These are phyloP conservation scores for Taphrorychus bicolor DNA, from an alignment of 2,888 invertebrate genomes.

Conservation along the genomic window DNA sequence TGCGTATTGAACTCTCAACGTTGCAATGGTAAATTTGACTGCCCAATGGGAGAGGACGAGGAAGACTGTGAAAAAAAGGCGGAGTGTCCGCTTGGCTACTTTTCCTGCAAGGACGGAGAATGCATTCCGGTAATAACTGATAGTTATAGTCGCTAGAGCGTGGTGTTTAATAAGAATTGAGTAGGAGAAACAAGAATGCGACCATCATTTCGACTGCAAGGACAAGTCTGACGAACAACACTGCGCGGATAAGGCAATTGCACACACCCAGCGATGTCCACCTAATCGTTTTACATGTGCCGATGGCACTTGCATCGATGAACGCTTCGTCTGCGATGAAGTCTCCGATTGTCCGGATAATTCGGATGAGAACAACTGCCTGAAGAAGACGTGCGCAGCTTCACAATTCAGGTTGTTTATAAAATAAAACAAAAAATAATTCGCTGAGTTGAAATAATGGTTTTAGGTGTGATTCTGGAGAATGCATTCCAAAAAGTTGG, in stretches of 20 bases:
- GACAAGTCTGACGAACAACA: constrained; percentile 67
- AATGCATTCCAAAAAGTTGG: constrained; percentile 72
- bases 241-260: constrained; percentile 53
- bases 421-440: background rate
- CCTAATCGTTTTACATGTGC: constrained; percentile 61
- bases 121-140: constrained; percentile 42
- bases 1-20: constrained; percentile 52
- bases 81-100: constrained; percentile 60
- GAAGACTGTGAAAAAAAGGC: constrained; percentile 49
- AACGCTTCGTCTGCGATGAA: constrained; percentile 63
- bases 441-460: background rate
- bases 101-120: constrained; percentile 63
- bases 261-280: constrained; percentile 54
- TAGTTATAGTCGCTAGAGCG: background rate
- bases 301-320: constrained; percentile 62
- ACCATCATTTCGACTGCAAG: constrained; percentile 63
- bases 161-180: background rate
- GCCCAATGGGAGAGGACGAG: constrained; percentile 58
- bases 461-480: constrained; percentile 71
- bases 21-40: constrained; percentile 56
- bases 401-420: constrained; percentile 56
- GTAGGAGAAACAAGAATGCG: constrained; percentile 58
- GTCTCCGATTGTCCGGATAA: constrained; percentile 61
- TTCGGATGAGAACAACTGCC: constrained; percentile 61
- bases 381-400: constrained; percentile 48